Evolutionary conservation across 2,797 vertebrate species (phyloP).

Genomic region (Acanthurus leucopareius): DNA sequence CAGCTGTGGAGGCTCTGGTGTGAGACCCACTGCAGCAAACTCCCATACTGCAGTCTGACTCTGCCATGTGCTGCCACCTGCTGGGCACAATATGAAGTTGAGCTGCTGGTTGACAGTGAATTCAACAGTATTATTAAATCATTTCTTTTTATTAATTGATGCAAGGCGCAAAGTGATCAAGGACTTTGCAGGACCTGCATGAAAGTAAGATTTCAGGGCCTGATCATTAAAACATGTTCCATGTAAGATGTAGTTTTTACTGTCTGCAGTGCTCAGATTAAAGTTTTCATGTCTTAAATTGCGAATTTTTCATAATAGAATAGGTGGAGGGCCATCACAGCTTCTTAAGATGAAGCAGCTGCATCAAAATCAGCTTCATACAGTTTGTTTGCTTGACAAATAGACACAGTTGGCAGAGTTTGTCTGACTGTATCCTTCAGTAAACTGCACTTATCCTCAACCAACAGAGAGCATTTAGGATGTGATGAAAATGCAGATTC

Average conservation of each 20-base stretch:
- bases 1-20: slow-evolving; percentile 47
- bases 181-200: background rate
- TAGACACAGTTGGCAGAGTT: background rate
- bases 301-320: background rate
- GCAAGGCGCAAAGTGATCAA: background rate
- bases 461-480: background rate
- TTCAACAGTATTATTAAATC: background rate
- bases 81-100: slow-evolving; percentile 42
- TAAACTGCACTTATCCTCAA: slow-evolving; percentile 25
- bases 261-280: background rate
- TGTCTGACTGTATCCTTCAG: background rate
- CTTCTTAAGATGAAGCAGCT: background rate
- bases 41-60: slow-evolving; percentile 65
- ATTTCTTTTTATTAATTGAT: background rate
- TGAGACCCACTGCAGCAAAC: slow-evolving; percentile 75
- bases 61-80: slow-evolving; percentile 74
- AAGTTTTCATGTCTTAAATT: background rate
- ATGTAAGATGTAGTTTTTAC: background rate
- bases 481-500: background rate
- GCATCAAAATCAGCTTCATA: background rate
- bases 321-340: background rate
- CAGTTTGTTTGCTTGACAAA: slow-evolving; percentile 15
- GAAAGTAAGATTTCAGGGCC: background rate
- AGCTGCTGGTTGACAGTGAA: background rate
- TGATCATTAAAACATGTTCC: background rate